Evolutionary conservation across 2,888 invertebrate genomes (phyloP).

Genomic region (Neoscelio sp.): DNA sequence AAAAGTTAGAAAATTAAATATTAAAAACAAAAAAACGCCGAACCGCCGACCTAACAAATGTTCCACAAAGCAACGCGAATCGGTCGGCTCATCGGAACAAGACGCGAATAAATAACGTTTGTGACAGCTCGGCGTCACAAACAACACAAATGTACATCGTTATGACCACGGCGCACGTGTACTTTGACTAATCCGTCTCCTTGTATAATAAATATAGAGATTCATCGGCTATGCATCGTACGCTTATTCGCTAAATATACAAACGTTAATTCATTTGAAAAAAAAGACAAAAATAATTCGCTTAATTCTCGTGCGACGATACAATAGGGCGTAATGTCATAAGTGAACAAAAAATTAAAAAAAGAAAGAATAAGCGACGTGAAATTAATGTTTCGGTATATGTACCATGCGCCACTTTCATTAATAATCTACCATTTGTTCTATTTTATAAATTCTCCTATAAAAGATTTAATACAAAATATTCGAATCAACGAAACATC

Average conservation of each 20-base stretch:
- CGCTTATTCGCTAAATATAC: constrained; percentile 49
- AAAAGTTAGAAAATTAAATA: constrained; percentile 11
- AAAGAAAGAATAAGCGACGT: not conserved
- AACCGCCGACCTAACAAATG: constrained; percentile 11
- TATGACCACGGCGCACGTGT: constrained; percentile 21
- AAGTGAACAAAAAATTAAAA: constrained; percentile 14
- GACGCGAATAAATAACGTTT: constrained; percentile 36
- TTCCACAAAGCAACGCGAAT: not conserved
- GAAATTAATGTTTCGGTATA: constrained; percentile 22
- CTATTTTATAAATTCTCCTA: constrained; percentile 55
- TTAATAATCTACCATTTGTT: constrained; percentile 30
- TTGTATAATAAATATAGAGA: constrained; percentile 49
- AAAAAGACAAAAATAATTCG: constrained; percentile 8
- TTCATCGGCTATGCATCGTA: constrained; percentile 47
- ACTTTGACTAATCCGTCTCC: constrained; percentile 13
- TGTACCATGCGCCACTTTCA: constrained; percentile 47
- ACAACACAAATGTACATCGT: constrained; percentile 28
- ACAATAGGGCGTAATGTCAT: constrained; percentile 14
- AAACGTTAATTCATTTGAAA: constrained; percentile 26
- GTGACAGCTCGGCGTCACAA: constrained; percentile 2
- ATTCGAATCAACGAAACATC: constrained; percentile 57
- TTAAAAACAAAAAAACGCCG: no score
- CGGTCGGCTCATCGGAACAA: constrained; percentile 15
- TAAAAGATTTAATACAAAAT: constrained; percentile 65
- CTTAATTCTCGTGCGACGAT: constrained; percentile 11